Base-by-base conservation (phyloP, 2,888 invertebrate genomes). In the Lasioglossum leucozonium region DNA sequence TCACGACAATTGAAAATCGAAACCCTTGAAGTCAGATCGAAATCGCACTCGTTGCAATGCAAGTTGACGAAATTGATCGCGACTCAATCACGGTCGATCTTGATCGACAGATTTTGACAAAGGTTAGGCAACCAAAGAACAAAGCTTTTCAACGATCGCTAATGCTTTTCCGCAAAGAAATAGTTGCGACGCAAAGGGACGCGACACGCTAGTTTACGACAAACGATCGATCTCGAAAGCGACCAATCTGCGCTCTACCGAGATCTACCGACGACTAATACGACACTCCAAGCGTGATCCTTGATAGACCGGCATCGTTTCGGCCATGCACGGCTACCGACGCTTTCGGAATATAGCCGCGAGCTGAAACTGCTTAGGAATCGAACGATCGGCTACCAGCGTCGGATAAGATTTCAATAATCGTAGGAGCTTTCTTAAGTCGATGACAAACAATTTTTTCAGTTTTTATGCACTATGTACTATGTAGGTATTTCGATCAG, bases 251-350 rank as follows among this genome's bases (percentile, higher is more conserved):
- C 72, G 78, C 84, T 67, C 65, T 13, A 40, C 73, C 69, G 30
- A 73, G 55, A 81, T 85, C 85, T 77, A 76, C 67, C 74, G 55
- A 18, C 72, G 51, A 83, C 78, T 83, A 84, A 85, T 55, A 67
- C 44, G 30, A 73, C 40, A 73, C 80, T 80, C 62, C 26, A 10
- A 77, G 79, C 85, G 67, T 18, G 22, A 82, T 82, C 86, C 79
- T 86, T 86, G 86, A 62, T 81, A 69, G 71, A 82, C 69, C 37
- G 47, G 55, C 74, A 44, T 81, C 81, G 75, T 71, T 72, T 71
- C 76, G 72, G 37, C 37, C 58, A n/a, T 30, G 51, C 16, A 13
- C 47, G 44, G 26, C 26, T 72, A 10, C 8, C n/a, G 44, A 51
- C 77, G 85, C 65, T 58, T 72, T 72, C 72, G 78, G 44, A 76